Base-by-base conservation (phyloP, 2,113 vertebrate genomes). In the Puntigrus tetrazona region DNA sequence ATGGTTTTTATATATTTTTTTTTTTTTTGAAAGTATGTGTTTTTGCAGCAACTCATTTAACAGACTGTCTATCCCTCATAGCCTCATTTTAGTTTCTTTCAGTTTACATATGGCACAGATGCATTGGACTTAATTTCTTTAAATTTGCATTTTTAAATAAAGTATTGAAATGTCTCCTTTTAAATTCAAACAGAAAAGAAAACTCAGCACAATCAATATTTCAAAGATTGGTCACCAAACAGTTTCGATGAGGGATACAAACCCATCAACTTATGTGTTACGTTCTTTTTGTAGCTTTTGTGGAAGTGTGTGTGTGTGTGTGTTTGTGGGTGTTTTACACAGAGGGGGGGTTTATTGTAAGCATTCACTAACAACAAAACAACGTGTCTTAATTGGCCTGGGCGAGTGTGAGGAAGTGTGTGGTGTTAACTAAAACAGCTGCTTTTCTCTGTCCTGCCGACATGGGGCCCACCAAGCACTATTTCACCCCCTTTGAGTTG, bases 361-460 rank as follows among this genome's bases (percentile, higher is more conserved):
- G 89, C 88, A 86, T 67, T 84, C 36, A 76, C 89, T 92, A 93
- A 93, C 83, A 77, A 90, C 89, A 89, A 91, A 91, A 93, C 87
- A 86, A 87, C 52, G 87, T 88, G 85, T 90, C 86, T 50, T 94
- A 93, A 94, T 93, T 94, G 90, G 87, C 75, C 76, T 77, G 74
- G 47, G 57, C 76, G 80, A 86, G 78, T 27, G 9, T 84, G 75
- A 29, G 45, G 59, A 61, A 34, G 57, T 43, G 81, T 73, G 78
- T 67, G 22, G 76, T 47, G 69, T 73, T 85, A 29, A 43, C 41
- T n/a, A 1, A 67, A 73, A 55, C 78, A 82, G 82, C 78, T 87
- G 41, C 55, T 81, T 78, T 59, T 73, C 38, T 76, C 27, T 20
- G 67, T 61, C 72, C 36, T 70, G 38, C 78, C 79, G 65, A 75